Conservation (phyloP, 2,888 invertebrate species). For the Salpingus planirostris region DNA sequence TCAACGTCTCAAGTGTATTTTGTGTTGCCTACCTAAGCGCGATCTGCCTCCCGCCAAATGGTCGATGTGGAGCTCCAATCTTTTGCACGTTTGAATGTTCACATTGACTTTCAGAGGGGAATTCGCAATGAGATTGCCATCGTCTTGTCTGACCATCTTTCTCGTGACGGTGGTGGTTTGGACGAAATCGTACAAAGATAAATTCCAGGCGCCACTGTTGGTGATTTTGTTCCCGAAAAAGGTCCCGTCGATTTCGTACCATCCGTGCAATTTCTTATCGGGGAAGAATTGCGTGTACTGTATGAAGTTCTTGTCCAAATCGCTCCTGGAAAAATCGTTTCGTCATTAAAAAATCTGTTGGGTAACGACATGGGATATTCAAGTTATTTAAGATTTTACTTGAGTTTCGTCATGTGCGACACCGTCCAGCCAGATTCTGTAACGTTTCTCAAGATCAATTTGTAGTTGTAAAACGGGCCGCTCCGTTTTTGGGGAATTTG, state of each 20-base stretch:
- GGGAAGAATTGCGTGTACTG: conserved; percentile 77
- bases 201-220: conserved; percentile 65
- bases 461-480: conserved; percentile 56
- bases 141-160: conserved; percentile 40
- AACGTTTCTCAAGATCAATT: conserved; percentile 61
- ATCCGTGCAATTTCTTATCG: conserved; percentile 64
- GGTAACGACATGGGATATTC: no score
- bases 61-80: conserved; percentile 68
- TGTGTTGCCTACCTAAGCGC: no score
- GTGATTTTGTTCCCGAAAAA: conserved; percentile 53
- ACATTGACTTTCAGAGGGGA: conserved; percentile 54
- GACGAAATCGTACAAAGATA: conserved; percentile 58
- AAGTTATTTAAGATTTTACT: no score
- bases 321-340: conserved; percentile 27
- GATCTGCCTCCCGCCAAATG: conserved; percentile 63
- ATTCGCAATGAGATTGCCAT: conserved; percentile 25
- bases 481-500: conserved; percentile 57
- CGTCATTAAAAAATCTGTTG: no score
- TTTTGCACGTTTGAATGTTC: conserved; percentile 64
- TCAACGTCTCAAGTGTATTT: no score
- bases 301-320: conserved; percentile 54
- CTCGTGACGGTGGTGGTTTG: conserved; percentile 59
- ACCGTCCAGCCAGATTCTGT: conserved; percentile 68
- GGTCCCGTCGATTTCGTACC: conserved; percentile 55
- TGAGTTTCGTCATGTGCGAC: conserved; percentile 68